Conservation (phyloP, 2,797 vertebrate genomes). For the Cygnus olor region DNA sequence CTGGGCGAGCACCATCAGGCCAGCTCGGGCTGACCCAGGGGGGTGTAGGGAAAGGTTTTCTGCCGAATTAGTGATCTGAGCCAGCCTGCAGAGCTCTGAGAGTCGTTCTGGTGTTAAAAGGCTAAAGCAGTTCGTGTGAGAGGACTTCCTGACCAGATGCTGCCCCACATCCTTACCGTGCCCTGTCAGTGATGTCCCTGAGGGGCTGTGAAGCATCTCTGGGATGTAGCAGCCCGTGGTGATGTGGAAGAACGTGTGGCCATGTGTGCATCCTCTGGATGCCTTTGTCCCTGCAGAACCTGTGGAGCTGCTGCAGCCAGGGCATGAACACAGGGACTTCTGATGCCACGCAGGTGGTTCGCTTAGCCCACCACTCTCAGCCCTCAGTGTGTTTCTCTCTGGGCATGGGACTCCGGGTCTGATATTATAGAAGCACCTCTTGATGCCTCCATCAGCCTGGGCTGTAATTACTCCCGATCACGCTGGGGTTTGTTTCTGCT, state of each 20-base stretch:
- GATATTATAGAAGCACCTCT: not conserved
- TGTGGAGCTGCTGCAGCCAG: not conserved
- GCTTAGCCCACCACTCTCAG: not conserved
- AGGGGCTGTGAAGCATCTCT: not conserved
- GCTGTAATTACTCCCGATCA: not conserved
- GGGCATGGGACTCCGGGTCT: rapidly evolving
- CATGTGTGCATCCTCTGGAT: not conserved
- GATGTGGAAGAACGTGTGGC: not conserved
- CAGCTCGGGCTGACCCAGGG: too few species aligned
- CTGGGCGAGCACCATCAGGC: rapidly evolving
- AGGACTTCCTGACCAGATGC: not conserved
- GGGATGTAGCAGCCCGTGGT: not conserved
- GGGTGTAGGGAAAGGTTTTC: not conserved
- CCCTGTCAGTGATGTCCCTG: not conserved
- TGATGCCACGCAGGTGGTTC: not conserved
- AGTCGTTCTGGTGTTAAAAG: not conserved
- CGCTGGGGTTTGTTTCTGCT: not conserved
- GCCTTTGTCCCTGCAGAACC: not conserved
- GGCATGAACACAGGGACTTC: not conserved
- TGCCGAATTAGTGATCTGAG: not conserved
- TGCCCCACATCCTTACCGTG: not conserved
- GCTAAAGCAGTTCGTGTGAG: not conserved
- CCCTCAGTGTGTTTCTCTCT: not conserved
- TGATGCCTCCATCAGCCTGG: not conserved
- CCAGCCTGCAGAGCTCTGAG: not conserved